Evolutionary conservation across 2,113 vertebrate genomes (phyloP), one percentile per base, ranked within the genome.

Genomic region (Glareola pratincola): DNA sequence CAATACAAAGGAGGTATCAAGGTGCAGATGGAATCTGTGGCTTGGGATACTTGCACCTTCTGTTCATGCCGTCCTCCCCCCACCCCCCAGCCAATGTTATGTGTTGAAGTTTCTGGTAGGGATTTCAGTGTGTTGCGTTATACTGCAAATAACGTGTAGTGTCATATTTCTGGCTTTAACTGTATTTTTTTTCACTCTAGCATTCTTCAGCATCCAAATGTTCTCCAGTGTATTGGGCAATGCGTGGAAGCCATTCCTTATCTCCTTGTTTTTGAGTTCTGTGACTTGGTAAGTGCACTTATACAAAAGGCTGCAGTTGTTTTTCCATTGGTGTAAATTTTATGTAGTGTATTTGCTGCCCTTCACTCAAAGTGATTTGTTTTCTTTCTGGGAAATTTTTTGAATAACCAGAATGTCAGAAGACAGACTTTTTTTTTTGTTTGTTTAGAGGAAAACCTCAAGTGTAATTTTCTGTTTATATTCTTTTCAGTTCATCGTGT

Each of bases 171-270:
- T 89, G 30, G 39, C 51, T 67, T 90, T 51, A 45, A 73, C 50
- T 92, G 83, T 47, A 4, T 82, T 36, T 50, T 36, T 50, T 96
- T 91, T 78, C 57, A 32, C 72, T 95, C 26, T 78, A 98, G 98
- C 63, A 68, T 98, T 94, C 98, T 98, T 93, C 98, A 99, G 97
- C 99, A 99, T 95, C 99, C 99, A 20, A 99, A 99, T 87, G 97
- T 99, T 92, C 98, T 99, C 85, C 99, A 99, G 78, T 99, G 99
- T 92, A 96, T 99, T 43, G 99, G 99, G 27, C 99, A 99, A 29
- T 99, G 99, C 93, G 98, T 99, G 18, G 99, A 99, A 97, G 99
- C 99, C 21, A 98, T 99, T 91, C 99, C 99, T 79, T 99, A 99
- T 81, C 98, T 99, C 71, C 97, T 99, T 83, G 98, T 99, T 73